A percentile compares a stretch with the other conserved stretches of the same genome.
phyloP scores from a whole-genome alignment of 2,797 vertebrate species.

The Emys orbicularis region DNA sequence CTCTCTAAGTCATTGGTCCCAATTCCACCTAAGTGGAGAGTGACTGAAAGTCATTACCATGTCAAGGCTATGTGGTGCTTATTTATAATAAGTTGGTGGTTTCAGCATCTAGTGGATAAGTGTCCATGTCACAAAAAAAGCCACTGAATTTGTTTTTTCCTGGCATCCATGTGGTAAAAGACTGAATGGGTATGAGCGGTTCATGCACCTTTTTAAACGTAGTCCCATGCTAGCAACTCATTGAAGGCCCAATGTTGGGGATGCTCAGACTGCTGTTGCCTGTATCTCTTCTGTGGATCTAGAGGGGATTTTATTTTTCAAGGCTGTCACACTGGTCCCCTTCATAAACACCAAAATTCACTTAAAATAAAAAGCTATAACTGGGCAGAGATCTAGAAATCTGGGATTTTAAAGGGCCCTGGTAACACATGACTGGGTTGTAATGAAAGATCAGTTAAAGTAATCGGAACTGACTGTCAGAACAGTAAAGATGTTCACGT shows the following conservation, averaged over 20 bases:
- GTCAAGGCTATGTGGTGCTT: constrained; percentile 10
- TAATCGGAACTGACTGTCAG: background rate
- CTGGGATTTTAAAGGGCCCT: constrained; percentile 13
- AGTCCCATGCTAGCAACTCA: background rate
- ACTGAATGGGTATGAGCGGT: background rate
- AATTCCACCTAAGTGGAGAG: background rate
- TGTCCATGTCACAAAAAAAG: background rate
- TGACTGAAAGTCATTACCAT: background rate
- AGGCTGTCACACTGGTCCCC: background rate
- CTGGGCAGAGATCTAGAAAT: background rate
- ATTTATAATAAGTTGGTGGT: constrained; percentile 26
- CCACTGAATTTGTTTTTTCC: constrained; percentile 35
- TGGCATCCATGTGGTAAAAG: background rate
- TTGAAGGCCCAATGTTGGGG: background rate
- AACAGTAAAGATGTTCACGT: background rate
- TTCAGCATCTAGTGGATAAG: constrained; percentile 35
- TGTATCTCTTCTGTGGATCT: background rate
- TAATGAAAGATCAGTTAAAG: background rate
- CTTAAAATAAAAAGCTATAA: constrained; percentile 15
- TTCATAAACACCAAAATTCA: background rate
- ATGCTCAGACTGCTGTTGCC: background rate
- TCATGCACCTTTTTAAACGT: background rate
- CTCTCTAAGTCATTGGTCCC: background rate
- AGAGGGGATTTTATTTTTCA: background rate
- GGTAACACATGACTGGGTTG: background rate